Base-by-base conservation (phyloP, 2,888 invertebrate genomes). In the Sturmia bella region DNA sequence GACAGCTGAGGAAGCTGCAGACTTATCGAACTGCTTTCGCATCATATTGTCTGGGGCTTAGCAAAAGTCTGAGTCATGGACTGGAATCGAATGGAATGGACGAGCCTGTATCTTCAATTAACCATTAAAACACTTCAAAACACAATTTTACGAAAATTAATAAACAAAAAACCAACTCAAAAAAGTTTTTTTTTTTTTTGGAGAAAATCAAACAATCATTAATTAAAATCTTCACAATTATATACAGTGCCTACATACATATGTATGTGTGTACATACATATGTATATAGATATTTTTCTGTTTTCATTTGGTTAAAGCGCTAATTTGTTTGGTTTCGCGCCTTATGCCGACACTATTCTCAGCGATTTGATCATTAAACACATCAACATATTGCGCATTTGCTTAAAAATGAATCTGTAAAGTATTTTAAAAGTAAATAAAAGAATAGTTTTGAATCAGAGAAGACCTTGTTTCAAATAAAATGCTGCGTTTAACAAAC, bases 321-420 rank as follows among this genome's bases (percentile, higher is more conserved):
- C 81, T 83, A 83, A 83, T 85, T 84, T 83, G 75, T 70, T 77
- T 83, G 70, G 83, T 84, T 84, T 84, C 80, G 84, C 82, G 80
- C 84, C 82, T 83, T 78, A 78, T 80, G 75, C 68, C 80, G 80
- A 48, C 78, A 63, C 45, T 48, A 50, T n/a, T 64, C 43, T 39
- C 64, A 43, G 11, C 24, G 6, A 21, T 9, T 43, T 27, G 59
- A 68, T 70, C 59, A 64, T 59, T 74, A 74, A 74, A 21, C 52
- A 63, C 17, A 32, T 59, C 50, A 39, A 61, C 72, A 72, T 72
- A 50, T 50, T 70, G 70, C 11, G 50, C 37, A 48, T 54, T 56
- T 41, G 45, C 21, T 43, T 69, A n/a, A 61, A 37, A 41, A 64
- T 41, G 1, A 69, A 21, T 72, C 37, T 72, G 37, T 61, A 13